These are phyloP conservation scores for Pollachius pollachius DNA, from an alignment of 2,113 vertebrate species.

Conservation along the genomic window DNA sequence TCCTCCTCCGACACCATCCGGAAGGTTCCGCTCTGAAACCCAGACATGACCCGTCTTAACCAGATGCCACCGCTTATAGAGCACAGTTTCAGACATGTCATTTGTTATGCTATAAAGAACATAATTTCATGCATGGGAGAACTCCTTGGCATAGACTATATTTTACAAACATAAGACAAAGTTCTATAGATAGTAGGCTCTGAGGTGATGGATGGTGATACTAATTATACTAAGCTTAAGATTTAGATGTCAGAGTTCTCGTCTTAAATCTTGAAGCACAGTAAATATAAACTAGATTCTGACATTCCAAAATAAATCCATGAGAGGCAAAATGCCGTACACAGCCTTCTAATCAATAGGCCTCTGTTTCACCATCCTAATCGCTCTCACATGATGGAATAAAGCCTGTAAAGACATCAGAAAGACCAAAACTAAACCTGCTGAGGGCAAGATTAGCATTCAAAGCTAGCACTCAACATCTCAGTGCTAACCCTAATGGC, in stretches of 20 bases:
- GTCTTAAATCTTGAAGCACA: too few relatives aligned
- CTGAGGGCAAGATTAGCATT: conserved; percentile 53
- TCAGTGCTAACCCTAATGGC: conserved; percentile 16
- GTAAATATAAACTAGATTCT: too few relatives aligned
- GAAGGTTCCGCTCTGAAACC: conserved; percentile 85
- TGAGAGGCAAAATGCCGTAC: conserved; percentile 11
- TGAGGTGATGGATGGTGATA: too few relatives aligned
- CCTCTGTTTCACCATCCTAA: conserved; percentile 61
- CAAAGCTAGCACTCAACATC: conserved; percentile 23
- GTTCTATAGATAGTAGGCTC: too few relatives aligned
- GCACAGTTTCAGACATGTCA: too few relatives aligned
- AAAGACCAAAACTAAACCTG: conserved; percentile 23
- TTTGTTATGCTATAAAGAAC: too few relatives aligned
- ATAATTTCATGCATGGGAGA: too few relatives aligned
- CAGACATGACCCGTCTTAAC: background rate
- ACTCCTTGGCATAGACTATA: too few relatives aligned
- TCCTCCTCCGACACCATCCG: conserved; percentile 93
- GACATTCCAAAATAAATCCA: conserved; percentile 30
- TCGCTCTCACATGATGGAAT: conserved; percentile 67
- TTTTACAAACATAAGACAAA: too few relatives aligned
- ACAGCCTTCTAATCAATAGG: conserved; percentile 54
- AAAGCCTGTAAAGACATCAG: conserved; percentile 55
- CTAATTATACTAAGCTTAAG: too few relatives aligned
- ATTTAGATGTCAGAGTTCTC: too few relatives aligned
- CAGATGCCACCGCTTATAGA: background rate